Conservation (phyloP, 2,888 invertebrate species). For the Erynnis tages region DNA sequence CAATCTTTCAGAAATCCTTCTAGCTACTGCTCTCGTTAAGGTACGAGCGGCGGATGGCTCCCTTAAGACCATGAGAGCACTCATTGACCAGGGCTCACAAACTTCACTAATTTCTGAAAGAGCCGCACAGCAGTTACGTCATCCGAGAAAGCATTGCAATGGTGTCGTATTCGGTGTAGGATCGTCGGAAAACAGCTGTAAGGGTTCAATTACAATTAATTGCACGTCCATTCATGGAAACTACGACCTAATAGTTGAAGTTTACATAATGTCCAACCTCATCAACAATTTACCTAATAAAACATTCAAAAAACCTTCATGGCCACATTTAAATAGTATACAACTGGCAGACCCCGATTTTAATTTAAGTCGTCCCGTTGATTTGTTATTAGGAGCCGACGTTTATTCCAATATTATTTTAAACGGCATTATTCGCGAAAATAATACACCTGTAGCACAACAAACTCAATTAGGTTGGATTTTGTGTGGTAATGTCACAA, state of each 20-base stretch:
- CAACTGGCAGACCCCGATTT: slow-evolving; percentile 30
- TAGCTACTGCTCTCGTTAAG: slow-evolving; percentile 28
- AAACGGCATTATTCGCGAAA: slow-evolving; percentile 24
- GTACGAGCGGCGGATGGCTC: slow-evolving; percentile 21
- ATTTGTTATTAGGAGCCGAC: slow-evolving; percentile 18
- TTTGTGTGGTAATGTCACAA: slow-evolving; percentile 24
- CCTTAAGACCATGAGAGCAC: slow-evolving; percentile 16
- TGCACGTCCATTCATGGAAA: no score
- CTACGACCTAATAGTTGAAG: no score
- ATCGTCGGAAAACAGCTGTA: no score
- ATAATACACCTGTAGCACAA: slow-evolving; percentile 25
- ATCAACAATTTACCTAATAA: slow-evolving; percentile 1
- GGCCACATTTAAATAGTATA: slow-evolving; percentile 27
- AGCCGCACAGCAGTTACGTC: slow-evolving; percentile 20
- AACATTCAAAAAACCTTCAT: slow-evolving; percentile 23
- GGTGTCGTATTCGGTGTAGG: no score
- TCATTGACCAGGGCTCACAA: slow-evolving; percentile 29
- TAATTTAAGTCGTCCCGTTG: neutral
- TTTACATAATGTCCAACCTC: slow-evolving; percentile 18
- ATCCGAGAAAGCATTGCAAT: no score
- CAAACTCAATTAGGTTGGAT: slow-evolving; percentile 35
- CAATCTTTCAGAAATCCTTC: slow-evolving; percentile 12
- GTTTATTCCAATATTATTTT: slow-evolving; percentile 29
- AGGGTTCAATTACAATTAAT: no score
- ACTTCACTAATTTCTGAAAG: slow-evolving; percentile 25